Conservation (phyloP, 2,888 invertebrate genomes). For the Ennomos quercinarius region DNA sequence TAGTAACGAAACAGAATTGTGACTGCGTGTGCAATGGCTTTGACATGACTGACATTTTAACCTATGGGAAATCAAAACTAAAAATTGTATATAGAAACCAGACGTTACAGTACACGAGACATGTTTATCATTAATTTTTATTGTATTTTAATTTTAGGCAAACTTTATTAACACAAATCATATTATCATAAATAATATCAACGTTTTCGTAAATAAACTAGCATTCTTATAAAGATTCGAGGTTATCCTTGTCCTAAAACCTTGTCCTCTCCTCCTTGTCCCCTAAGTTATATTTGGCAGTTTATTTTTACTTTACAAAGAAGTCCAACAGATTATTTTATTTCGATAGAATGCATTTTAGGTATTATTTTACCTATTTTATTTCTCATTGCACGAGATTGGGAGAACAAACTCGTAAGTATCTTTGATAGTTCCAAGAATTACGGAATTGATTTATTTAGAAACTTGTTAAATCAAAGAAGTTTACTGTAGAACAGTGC, state of each 20-base stretch:
- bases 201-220: slow-evolving; percentile 41
- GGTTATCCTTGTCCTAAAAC: slow-evolving; percentile 41
- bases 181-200: slow-evolving; percentile 33
- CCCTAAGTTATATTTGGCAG: slow-evolving; percentile 12
- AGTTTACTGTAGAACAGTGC: background rate
- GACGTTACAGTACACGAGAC: background rate
- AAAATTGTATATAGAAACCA: no score
- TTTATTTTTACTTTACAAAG: background rate
- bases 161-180: slow-evolving; percentile 30
- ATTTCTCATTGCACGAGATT: slow-evolving; percentile 1
- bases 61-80: no score
- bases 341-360: slow-evolving; percentile 1
- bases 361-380: background rate
- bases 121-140: slow-evolving; percentile 28
- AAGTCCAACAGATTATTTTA: background rate
- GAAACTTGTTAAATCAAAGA: background rate
- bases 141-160: slow-evolving; percentile 31
- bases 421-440: slow-evolving; percentile 3
- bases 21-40: no score
- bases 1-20: no score
- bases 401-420: slow-evolving; percentile 11
- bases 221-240: slow-evolving; percentile 35
- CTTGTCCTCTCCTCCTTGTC: slow-evolving; percentile 32
- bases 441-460: background rate
- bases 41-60: no score